Evolutionary conservation across 2,888 invertebrate genomes (phyloP).

Genomic region (Bellardia bayeri): DNA sequence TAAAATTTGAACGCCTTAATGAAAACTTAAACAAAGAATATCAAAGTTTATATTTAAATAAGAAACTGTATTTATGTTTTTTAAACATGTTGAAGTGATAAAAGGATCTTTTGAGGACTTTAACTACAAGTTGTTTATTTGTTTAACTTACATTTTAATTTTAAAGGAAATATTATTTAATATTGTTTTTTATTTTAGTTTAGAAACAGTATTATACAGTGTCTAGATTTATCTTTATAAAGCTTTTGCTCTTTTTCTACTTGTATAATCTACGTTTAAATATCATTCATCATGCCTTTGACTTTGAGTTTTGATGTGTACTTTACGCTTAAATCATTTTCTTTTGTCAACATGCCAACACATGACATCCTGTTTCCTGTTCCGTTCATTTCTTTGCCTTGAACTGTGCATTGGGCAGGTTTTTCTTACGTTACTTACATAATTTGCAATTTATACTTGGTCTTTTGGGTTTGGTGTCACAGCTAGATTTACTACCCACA

Average conservation of each 20-base stretch:
- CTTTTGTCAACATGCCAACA: constrained; percentile 57
- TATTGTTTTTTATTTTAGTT: no score
- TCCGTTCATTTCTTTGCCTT: constrained; percentile 22
- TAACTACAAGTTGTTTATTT: no score
- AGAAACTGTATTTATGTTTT: neutral
- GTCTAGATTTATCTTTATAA: no score
- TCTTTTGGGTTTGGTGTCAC: constrained; percentile 35
- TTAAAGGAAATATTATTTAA: no score
- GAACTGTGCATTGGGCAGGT: neutral
- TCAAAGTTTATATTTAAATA: neutral
- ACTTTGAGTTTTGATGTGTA: constrained; percentile 8
- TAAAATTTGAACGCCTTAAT: no score
- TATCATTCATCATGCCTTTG: neutral
- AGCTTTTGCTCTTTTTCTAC: neutral
- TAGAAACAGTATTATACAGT: no score
- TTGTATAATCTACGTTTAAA: neutral
- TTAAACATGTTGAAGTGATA: no score
- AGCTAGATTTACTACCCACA: constrained; percentile 36
- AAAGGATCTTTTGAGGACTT: no score
- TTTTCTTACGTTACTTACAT: neutral
- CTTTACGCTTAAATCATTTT: constrained; percentile 45
- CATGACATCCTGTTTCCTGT: constrained; percentile 57
- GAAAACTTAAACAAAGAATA: neutral
- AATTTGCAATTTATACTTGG: neutral
- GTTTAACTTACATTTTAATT: no score